Base-by-base conservation (phyloP, 2,797 vertebrate species). In the Tympanoctomys barrerae region DNA sequence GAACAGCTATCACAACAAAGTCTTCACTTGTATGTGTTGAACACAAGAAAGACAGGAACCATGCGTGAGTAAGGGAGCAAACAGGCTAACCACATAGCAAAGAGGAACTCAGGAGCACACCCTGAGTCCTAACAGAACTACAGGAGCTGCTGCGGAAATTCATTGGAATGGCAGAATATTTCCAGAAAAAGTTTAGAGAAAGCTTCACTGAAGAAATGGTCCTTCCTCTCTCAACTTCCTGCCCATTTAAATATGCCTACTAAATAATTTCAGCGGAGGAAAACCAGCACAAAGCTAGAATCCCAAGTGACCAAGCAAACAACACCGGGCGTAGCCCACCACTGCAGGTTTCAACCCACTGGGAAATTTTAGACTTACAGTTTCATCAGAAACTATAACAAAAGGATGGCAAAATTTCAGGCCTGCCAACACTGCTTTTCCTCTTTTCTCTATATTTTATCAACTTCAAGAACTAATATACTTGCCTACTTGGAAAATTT, bases 161-260 rank as follows among this genome's bases (percentile, higher is more conserved):
- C 39, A 86, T 62, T 28, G 68, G 80, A 85, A 12, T 2, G 21
- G 64, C 2, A 77, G 24, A 28, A 52, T 28, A 33, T n/a, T 73
- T 59, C 42, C 46, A 42, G 39, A 14, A 71, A 49, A 42, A 66
- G 16, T 49, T 33, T 22, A 61, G 42, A 61, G 52, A 70, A 85
- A 70, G 89, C 12, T 81, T 88, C 36, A 21, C 4, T 11, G 33
- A 80, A 22, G 13, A 90, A 68, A 70, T 12, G 26, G 22, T 13
- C 12, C 36, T 54, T n/a, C 57, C 36, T 68, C 33, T 75, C 33
- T 93, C 62, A 79, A n/a, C 39, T 91, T 87, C 54, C 49, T 78
- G 52, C 39, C 28, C 36, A 83, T 61, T 66, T 86, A 95, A 94
- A 80, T 91, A 89, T 64, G 42, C 46, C 59, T 68, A 33, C 2